Base-by-base conservation (phyloP, 1,140 invertebrate genomes). In the Steinernema khuongi region DNA sequence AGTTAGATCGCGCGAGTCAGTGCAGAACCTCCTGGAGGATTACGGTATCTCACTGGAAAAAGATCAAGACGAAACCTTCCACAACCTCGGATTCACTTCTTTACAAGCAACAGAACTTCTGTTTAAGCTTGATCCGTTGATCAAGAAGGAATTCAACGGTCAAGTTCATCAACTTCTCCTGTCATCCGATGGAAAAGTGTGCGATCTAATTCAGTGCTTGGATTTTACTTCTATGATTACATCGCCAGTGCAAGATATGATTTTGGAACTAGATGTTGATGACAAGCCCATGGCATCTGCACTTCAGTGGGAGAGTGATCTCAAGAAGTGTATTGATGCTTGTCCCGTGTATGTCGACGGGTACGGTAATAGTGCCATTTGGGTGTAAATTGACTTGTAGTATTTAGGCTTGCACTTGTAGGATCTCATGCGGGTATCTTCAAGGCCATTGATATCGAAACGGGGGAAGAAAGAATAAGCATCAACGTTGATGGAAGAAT, bases 321-420 rank as follows among this genome's bases (percentile, higher is more conserved):
- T 60, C 22, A 60, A 60, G 19, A 60, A 60, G 50, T 60, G 50
- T 60, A 60, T 60, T 26, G 50, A 60, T 22, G 50, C 50, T 22
- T 60, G 14, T 7, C 50, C 50, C 2, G 50, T 60, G 50, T 4
- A n/a, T 17, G 11, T 60, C 22, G 19, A 60, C 19, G 50, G 50
- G 50, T 60, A 60, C 26, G 7, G 7, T n/a, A n/a, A n/a, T n/a
- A 60, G 4, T 4, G 22, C 7, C 26, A n/a, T 22, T 60, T 11
- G 4, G 22, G 22, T 22, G 14, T 60, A 60, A 7, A 17, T 4
- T 17, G 50, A 60, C 11, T 22, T 7, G 4, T n/a, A 7, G 36
- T 41, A 41, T 60, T 60, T 60, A 60, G 50, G 50, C 22, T 4
- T n/a, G 26, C 26, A 7, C 26, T 60, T 4, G 19, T 60, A 60